Evolutionary conservation across 2,888 invertebrate genomes (phyloP).

Genomic region (Cephus sareptanus): DNA sequence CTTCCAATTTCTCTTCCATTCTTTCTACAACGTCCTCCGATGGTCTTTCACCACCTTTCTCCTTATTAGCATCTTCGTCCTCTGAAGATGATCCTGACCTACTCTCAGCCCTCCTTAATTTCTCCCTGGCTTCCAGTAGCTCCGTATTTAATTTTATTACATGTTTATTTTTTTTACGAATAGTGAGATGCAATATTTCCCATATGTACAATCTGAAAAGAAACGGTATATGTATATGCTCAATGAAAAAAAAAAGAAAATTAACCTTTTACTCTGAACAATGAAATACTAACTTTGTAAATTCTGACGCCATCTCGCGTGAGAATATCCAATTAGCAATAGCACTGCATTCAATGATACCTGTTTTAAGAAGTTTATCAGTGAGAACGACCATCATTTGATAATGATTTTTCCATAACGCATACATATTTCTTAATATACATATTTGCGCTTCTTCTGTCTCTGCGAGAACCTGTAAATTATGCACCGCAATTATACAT

Average conservation of each 20-base stretch:
- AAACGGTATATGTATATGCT: neutral
- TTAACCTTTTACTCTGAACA: neutral
- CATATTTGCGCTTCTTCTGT: constrained; percentile 96
- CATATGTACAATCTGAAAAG: constrained; percentile 85
- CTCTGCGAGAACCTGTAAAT: constrained; percentile 82
- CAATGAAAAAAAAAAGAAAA: neutral
- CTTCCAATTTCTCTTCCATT: constrained; percentile 95
- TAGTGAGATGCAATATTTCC: constrained; percentile 96
- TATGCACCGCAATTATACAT: neutral
- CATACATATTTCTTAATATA: constrained; percentile 90
- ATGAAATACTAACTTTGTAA: constrained; percentile 74
- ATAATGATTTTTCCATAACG: constrained; percentile 95
- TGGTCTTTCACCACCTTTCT: constrained; percentile 72
- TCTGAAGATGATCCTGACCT: constrained; percentile 84
- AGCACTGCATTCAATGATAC: constrained; percentile 95
- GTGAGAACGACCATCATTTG: constrained; percentile 97
- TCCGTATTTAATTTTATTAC: constrained; percentile 86
- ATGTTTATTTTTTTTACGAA: constrained; percentile 96
- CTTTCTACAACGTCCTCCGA: constrained; percentile 90
- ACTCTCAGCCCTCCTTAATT: constrained; percentile 84
- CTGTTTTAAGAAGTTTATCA: constrained; percentile 97
- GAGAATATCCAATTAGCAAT: constrained; percentile 99
- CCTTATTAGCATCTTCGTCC: constrained; percentile 74
- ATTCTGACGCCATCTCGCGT: constrained; percentile 90
- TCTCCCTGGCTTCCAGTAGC: constrained; percentile 86